A percentile compares a stretch with the other conserved stretches of the same genome.
phyloP scores from a whole-genome alignment of 2,113 vertebrate genomes.

The Uria lomvia region DNA sequence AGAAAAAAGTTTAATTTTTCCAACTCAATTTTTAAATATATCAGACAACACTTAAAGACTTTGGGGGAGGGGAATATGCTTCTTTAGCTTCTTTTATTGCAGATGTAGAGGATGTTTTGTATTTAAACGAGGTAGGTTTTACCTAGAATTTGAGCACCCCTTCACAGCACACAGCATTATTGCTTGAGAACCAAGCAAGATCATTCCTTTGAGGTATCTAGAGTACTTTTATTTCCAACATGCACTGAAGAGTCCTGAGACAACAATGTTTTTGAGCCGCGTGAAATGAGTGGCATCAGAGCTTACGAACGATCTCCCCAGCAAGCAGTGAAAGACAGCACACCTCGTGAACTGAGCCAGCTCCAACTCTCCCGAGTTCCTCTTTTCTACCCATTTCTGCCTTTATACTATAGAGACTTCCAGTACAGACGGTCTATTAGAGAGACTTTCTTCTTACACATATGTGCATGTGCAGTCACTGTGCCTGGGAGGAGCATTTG shows the following conservation, averaged over 20 bases:
- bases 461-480: neutral
- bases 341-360: neutral
- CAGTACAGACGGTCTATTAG: neutral
- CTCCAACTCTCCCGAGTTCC: neutral
- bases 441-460: neutral
- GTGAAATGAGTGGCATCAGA: neutral
- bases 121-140: neutral
- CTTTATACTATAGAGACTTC: neutral
- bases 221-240: neutral
- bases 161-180: neutral
- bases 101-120: neutral
- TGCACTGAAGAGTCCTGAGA: neutral
- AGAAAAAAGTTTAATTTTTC: neutral
- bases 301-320: neutral
- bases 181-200: neutral
- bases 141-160: neutral
- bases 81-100: neutral
- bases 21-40: neutral
- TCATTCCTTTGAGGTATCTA: neutral
- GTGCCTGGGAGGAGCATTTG: neutral
- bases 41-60: neutral
- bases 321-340: neutral
- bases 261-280: neutral
- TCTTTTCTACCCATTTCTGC: neutral
- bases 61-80: fast-evolving